Evolutionary conservation across 2,888 invertebrate genomes (phyloP), one percentile per base, ranked within the genome.

Genomic region (Protodeltote pygarga): DNA sequence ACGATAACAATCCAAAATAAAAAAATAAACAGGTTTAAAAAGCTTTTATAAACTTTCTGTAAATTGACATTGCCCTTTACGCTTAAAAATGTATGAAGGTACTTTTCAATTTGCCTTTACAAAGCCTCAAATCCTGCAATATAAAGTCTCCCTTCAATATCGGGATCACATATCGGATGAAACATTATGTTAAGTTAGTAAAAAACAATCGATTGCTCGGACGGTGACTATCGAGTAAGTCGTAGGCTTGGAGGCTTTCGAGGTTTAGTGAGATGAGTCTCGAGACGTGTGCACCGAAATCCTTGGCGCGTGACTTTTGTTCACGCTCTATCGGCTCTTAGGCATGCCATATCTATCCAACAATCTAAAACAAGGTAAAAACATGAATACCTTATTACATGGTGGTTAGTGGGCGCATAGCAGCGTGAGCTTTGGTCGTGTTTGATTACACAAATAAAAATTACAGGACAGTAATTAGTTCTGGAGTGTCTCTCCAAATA

Each of bases 261-360:
- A 53, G 65, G 58, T 60, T 64, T 68, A 50, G 52, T 57, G 45
- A 47, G 48, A 67, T 55, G 69, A 72, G 72, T 74, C 65, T 65
- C 66, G 68, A 61, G 73, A 81, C 78, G 85, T 86, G 84, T 82
- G 83, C 79, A 78, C 78, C 68, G 73, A 83, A 86, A 82, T 82
- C 83, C 79, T 79, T 81, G 82, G 83, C 87, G 86, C 90, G 90
- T 89, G 89, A 89, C 90, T 88, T 73, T 74, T 60, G 76, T 84
- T 85, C 82, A 84, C 83, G 89, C 87, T 81, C 76, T 81, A 89
- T 88, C 79, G 87, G 73, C 63, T 78, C 77, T 80, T 76, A 81
- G 87, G 78, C 81, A 89, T 89, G 85, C 75, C 73, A 71, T 83
- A 85, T 83, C 83, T 71, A 69, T 71, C 69, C 75, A 78, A 79